Percentiles rank a stretch among this genome's conserved stretches.
Evolutionary conservation across 2,888 invertebrate species (phyloP).

Genomic region (Phoenoteleia sp.): DNA sequence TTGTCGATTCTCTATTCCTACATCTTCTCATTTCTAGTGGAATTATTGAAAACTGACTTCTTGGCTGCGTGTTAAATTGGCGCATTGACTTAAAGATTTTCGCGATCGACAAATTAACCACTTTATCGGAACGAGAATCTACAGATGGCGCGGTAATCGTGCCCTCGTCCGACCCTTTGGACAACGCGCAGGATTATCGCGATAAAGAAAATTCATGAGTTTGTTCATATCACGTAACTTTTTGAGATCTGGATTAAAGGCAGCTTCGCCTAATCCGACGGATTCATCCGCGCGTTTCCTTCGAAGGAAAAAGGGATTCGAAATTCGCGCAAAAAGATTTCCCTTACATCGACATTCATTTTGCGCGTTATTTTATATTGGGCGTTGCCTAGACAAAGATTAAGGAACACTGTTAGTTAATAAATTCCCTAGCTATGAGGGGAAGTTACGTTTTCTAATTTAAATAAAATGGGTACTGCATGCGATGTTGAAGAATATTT

Average conservation of each 20-base stretch:
- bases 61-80: too few species aligned
- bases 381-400: too few species aligned
- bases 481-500: too few species aligned
- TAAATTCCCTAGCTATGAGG: too few species aligned
- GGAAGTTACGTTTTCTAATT: too few species aligned
- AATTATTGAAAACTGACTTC: too few species aligned
- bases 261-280: neutral
- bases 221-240: conserved; percentile 25
- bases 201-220: conserved; percentile 37
- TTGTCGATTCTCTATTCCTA: too few species aligned
- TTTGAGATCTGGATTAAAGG: conserved; percentile 14
- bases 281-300: neutral
- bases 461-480: too few species aligned
- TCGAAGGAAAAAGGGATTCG: neutral
- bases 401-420: too few species aligned
- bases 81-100: too few species aligned
- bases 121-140: neutral
- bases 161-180: neutral
- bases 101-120: neutral
- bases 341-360: neutral
- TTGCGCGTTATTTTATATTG: too few species aligned
- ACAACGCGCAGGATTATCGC: conserved; percentile 18
- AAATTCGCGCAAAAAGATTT: neutral
- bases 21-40: too few species aligned
- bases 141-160: conserved; percentile 19